Percentiles rank a stretch among this genome's conserved stretches.
Conservation (phyloP, 2,797 vertebrate species). For the Tenualosa ilisha region DNA sequence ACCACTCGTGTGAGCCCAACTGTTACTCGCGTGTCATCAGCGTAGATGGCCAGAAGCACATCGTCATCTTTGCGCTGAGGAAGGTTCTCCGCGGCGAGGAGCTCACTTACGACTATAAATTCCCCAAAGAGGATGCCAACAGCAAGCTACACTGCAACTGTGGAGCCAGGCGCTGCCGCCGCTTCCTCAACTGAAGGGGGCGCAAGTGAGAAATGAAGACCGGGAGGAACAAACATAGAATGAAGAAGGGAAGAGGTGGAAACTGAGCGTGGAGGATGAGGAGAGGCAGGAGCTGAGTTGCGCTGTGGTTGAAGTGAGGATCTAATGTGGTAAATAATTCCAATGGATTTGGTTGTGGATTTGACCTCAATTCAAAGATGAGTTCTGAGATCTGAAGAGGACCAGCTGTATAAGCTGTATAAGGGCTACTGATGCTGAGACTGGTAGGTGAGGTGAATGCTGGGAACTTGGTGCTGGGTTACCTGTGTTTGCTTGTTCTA, state of each 20-base stretch:
- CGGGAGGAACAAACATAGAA: background rate
- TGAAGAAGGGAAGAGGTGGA: background rate
- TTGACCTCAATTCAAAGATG: background rate
- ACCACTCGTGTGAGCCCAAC: constrained; percentile 94
- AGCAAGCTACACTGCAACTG: constrained; percentile 93
- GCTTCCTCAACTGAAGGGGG: constrained; percentile 83
- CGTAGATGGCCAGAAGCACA: constrained; percentile 92
- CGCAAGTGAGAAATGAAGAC: no score
- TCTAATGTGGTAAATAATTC: background rate
- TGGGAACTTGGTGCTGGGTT: background rate
- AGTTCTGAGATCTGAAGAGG: background rate
- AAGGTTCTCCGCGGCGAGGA: constrained; percentile 92
- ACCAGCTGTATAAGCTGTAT: background rate
- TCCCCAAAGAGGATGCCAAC: constrained; percentile 90
- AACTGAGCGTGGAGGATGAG: background rate
- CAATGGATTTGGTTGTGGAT: background rate
- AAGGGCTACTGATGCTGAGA: background rate
- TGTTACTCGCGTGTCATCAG: constrained; percentile 93
- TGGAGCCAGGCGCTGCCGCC: constrained; percentile 83
- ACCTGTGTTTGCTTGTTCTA: background rate
- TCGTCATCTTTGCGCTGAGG: constrained; percentile 90
- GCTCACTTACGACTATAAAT: constrained; percentile 96
- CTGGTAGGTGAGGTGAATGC: background rate
- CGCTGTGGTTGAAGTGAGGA: background rate
- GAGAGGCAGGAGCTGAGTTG: background rate